These are phyloP conservation scores for Mycteria americana DNA, from an alignment of 2,797 vertebrate species.

Conservation along the genomic window DNA sequence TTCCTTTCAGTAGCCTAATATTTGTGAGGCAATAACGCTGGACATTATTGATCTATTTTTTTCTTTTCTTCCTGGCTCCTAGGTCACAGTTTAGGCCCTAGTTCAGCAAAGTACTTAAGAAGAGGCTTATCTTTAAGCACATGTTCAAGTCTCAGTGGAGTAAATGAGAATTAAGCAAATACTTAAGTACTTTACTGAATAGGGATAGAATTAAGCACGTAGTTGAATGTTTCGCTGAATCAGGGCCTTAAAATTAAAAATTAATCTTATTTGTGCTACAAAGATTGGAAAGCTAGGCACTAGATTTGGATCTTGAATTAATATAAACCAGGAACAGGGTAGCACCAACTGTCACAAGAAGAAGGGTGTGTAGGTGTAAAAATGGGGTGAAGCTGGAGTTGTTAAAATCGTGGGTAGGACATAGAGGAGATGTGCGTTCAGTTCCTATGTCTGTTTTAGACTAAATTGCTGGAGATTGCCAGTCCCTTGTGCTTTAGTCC, in stretches of 20 bases:
- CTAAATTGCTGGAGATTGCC: background rate
- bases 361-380: conserved; percentile 15
- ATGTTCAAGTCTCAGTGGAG: conserved; percentile 63
- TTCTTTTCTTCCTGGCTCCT: conserved; percentile 38
- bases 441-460: background rate
- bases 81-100: conserved; percentile 63
- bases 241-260: conserved; percentile 69
- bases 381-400: background rate
- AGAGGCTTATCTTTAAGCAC: conserved; percentile 66
- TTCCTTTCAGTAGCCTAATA: background rate
- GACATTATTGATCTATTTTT: conserved; percentile 55
- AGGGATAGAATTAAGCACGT: conserved; percentile 67
- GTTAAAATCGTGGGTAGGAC: background rate
- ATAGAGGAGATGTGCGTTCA: background rate
- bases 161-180: conserved; percentile 70
- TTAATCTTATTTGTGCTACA: conserved; percentile 63
- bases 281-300: conserved; percentile 54
- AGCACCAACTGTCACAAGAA: conserved; percentile 41
- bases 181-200: conserved; percentile 70
- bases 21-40: background rate
- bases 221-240: conserved; percentile 68
- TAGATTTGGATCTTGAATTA: conserved; percentile 58
- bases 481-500: background rate
- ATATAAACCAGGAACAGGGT: conserved; percentile 1
- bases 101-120: conserved; percentile 65